A percentile compares a stretch with the other conserved stretches of the same genome.
phyloP scores from a whole-genome alignment of 2,888 invertebrate species.

The Deilephila porcellus region DNA sequence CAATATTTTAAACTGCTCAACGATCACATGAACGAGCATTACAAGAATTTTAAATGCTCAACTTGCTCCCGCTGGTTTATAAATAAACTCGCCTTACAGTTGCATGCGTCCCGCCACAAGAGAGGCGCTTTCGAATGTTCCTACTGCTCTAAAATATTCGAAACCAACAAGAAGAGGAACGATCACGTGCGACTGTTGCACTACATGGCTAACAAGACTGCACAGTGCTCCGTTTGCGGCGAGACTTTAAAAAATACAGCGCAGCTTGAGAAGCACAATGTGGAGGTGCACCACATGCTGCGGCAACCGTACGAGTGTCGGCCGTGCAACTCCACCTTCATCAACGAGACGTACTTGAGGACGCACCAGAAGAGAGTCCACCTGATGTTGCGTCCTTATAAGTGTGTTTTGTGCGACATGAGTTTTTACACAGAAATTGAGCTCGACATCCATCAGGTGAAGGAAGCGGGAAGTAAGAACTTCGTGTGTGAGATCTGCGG shows the following conservation, averaged over 20 bases:
- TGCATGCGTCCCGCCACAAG: conserved; percentile 59
- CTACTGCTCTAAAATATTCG: conserved; percentile 67
- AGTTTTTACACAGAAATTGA: not conserved
- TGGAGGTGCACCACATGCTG: not conserved
- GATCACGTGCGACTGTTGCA: conserved; percentile 31
- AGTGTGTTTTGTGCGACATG: not conserved
- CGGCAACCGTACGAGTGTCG: not conserved
- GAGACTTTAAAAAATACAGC: not conserved
- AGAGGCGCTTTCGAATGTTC: conserved; percentile 62
- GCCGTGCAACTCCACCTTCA: not conserved
- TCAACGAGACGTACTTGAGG: not conserved
- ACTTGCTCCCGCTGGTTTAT: conserved; percentile 45
- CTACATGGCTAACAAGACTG: not conserved
- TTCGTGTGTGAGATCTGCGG: not conserved
- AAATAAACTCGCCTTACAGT: conserved; percentile 48
- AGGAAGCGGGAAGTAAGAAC: not conserved
- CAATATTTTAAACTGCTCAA: conserved; percentile 37
- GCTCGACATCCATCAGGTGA: not conserved
- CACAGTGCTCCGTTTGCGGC: not conserved
- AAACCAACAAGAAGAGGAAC: conserved; percentile 34
- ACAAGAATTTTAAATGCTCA: conserved; percentile 33
- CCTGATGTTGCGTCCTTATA: not conserved
- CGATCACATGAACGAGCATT: conserved; percentile 38
- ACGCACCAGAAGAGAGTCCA: conserved; percentile 1
- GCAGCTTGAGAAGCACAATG: not conserved